phyloP scores from a whole-genome alignment of 2,888 invertebrate species.

The Amorpha juglandis region DNA sequence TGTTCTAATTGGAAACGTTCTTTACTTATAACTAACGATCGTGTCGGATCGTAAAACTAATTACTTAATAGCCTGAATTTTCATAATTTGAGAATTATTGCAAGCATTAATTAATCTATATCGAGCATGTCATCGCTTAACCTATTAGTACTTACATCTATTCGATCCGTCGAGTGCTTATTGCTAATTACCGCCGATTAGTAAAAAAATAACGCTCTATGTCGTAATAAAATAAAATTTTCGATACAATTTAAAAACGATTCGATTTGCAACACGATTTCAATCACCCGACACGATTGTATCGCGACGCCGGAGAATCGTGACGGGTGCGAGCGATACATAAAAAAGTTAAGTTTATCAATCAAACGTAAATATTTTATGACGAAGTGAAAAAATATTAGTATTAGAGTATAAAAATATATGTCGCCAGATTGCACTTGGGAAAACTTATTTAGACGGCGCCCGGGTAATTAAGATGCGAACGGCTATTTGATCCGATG shows the following conservation, averaged over 20 bases:
- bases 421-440: background rate
- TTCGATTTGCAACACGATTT: conserved; percentile 11
- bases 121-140: background rate
- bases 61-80: background rate
- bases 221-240: conserved; percentile 14
- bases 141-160: background rate
- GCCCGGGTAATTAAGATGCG: background rate
- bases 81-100: background rate
- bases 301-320: background rate
- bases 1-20: background rate
- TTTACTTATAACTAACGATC: background rate
- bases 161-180: background rate
- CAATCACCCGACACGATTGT: conserved; percentile 19
- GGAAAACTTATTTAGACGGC: background rate
- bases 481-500: background rate
- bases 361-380: background rate
- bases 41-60: conserved; percentile 1
- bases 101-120: background rate
- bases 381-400: background rate
- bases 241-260: conserved; percentile 7
- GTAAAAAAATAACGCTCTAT: conserved; percentile 22
- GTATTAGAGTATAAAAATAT: conserved; percentile 9
- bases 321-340: background rate
- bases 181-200: background rate
- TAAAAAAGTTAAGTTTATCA: conserved; percentile 22